Percentiles rank a stretch among this genome's conserved stretches.
Conservation (phyloP, 2,113 vertebrate species). For the Antennarius striatus region DNA sequence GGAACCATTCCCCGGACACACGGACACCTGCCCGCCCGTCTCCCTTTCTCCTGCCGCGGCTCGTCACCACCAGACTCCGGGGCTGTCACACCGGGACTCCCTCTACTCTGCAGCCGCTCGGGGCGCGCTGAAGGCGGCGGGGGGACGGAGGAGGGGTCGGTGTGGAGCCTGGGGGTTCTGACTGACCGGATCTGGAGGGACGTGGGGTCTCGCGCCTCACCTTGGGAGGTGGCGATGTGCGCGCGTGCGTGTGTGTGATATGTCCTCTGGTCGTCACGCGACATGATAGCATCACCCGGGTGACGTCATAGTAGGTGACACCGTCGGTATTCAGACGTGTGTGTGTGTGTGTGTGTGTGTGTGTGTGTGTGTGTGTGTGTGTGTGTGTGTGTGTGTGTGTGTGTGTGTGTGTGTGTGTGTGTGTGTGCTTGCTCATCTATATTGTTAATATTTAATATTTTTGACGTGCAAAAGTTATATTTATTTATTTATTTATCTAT, state of each 20-base stretch:
- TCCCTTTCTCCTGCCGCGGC: neutral
- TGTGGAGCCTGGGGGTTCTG: constrained; percentile 12
- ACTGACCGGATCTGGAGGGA: constrained; percentile 3
- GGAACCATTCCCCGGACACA: constrained; percentile 1
- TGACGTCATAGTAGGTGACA: constrained; percentile 47
- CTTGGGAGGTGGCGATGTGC: constrained; percentile 49
- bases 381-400: neutral
- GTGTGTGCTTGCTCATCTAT: no score
- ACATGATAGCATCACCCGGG: constrained; percentile 1
- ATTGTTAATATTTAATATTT: no score
- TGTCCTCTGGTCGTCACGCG: constrained; percentile 12
- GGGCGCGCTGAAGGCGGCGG: constrained; percentile 4
- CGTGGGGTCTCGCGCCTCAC: constrained; percentile 36
- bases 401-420: no score
- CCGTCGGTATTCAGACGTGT: constrained; percentile 24
- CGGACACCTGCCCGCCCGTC: constrained; percentile 24
- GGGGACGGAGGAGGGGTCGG: constrained; percentile 9
- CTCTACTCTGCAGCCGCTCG: neutral
- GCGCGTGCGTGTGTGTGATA: neutral
- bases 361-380: neutral
- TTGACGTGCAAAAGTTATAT: no score
- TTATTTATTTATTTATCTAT: no score
- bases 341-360: neutral
- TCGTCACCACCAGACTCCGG: neutral
- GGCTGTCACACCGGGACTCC: constrained; percentile 1